phyloP scores from a whole-genome alignment of 2,888 invertebrate genomes.

The Tholera decimalis region DNA sequence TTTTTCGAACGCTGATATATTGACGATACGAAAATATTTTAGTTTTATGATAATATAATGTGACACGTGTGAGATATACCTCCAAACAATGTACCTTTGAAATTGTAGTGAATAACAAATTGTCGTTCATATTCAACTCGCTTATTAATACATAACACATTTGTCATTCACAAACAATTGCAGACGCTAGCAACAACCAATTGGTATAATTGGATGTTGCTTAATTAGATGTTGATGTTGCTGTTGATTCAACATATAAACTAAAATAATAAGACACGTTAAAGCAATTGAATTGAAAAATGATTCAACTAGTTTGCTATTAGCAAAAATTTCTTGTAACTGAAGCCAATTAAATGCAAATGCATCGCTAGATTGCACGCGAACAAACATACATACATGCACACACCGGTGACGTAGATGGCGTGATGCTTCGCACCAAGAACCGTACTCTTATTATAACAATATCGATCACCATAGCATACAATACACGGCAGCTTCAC shows the following conservation, averaged over 20 bases:
- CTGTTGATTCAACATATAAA: constrained; percentile 38
- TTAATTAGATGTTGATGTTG: too few species aligned
- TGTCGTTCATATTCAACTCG: constrained; percentile 41
- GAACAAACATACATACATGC: constrained; percentile 60
- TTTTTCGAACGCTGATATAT: constrained; percentile 5
- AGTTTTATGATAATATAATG: constrained; percentile 37
- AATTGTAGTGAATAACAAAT: constrained; percentile 39
- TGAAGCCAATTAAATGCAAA: constrained; percentile 71
- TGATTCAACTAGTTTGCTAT: constrained; percentile 54
- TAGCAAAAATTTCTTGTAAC: constrained; percentile 66
- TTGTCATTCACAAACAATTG: constrained; percentile 36
- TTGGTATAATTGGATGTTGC: too few species aligned
- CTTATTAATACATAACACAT: constrained; percentile 35
- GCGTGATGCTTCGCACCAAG: constrained; percentile 72
- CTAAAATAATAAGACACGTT: constrained; percentile 38
- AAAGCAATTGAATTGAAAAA: constrained; percentile 53
- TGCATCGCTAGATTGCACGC: constrained; percentile 64
- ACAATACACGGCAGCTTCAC: constrained; percentile 24
- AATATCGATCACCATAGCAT: constrained; percentile 13
- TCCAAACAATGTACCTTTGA: constrained; percentile 26
- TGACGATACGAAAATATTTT: constrained; percentile 29
- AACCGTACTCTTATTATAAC: background rate
- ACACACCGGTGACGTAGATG: constrained; percentile 70
- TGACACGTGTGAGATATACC: constrained; percentile 17
- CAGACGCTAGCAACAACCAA: constrained; percentile 27